Base-by-base conservation (phyloP, 2,113 vertebrate genomes). In the Salvator merianae region DNA sequence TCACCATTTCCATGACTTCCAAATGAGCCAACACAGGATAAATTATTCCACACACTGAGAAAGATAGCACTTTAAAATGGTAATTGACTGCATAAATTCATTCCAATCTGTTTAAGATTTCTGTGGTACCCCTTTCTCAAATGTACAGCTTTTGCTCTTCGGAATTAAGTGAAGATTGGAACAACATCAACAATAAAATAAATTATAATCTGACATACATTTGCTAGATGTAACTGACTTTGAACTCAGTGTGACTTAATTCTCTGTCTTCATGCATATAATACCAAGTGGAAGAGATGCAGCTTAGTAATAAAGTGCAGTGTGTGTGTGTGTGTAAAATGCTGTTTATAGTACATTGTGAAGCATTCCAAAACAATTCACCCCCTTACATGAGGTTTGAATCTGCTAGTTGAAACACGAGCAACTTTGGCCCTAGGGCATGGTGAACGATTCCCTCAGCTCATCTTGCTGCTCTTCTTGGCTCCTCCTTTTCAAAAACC, bases 1-100 rank as follows among this genome's bases (percentile, higher is more conserved):
- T 32, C 84, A 87, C 89, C 87, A 83, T 74, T 93, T 84, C 85
- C 91, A 6, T 26, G 74, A 84, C 83, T 88, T 92, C 86, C 47
- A 65, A 63, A 70, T 88, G 69, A 85, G 75, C 62, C 47, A 20
- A 9, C 62, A 88, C 53, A 77, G 79, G 66, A 92, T 69, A 34
- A 12, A 62, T 50, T 62, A 79, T 71, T 38, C 76, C 47, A 72
- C 34, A 16, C 4, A 50, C 28, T 5, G 20, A 59, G 16, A 59
- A 16, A 59, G 55, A 20, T 20, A 59, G 55, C 16, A 59, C 4
- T 59, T 13, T 20, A 20, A 59, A 59, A 59, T 59, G 55, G 20
- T 20, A 59, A 59, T 59, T 59, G 4, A 59, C 18, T 59, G 55
- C 55, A 59, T 59, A 59, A 59, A 59, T 71, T 86, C 47, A 32